Conservation (phyloP, 2,888 invertebrate genomes). For the Eumacrocentrus americanus region DNA sequence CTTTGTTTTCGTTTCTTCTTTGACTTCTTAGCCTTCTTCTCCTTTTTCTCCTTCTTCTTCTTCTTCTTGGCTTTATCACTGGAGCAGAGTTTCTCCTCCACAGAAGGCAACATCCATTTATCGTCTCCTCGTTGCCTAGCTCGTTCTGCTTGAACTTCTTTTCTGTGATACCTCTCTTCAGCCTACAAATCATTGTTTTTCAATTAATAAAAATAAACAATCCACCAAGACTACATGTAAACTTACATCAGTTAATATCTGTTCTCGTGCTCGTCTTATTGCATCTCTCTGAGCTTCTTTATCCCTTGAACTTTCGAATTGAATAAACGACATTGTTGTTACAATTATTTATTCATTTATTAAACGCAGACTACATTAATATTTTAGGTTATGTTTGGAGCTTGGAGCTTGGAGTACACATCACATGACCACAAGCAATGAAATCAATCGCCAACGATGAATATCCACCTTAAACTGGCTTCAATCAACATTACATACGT, state of each 20-base stretch:
- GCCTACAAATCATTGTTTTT: constrained; percentile 35
- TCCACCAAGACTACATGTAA: not conserved
- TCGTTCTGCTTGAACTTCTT: constrained; percentile 37
- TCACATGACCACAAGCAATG: too few relatives aligned
- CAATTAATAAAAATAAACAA: too few relatives aligned
- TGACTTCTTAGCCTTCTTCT: constrained; percentile 36
- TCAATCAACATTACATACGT: too few relatives aligned
- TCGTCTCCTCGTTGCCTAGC: constrained; percentile 48
- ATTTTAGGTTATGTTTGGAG: constrained; percentile 17
- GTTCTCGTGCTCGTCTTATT: constrained; percentile 43
- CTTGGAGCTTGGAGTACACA: too few relatives aligned
- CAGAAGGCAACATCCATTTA: constrained; percentile 61
- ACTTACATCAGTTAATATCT: constrained; percentile 44
- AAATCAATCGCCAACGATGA: not conserved
- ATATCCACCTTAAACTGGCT: not conserved
- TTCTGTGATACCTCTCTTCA: constrained; percentile 40
- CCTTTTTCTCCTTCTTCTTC: constrained; percentile 40
- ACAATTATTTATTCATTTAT: not conserved
- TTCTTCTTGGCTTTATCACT: constrained; percentile 31
- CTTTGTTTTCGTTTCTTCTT: constrained; percentile 34
- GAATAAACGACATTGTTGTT: constrained; percentile 42
- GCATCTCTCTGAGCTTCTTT: constrained; percentile 45
- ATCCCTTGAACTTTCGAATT: constrained; percentile 47
- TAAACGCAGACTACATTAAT: not conserved
- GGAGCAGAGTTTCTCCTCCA: constrained; percentile 46